Conservation (phyloP, 2,113 vertebrate species). For the Emberiza fucata region DNA sequence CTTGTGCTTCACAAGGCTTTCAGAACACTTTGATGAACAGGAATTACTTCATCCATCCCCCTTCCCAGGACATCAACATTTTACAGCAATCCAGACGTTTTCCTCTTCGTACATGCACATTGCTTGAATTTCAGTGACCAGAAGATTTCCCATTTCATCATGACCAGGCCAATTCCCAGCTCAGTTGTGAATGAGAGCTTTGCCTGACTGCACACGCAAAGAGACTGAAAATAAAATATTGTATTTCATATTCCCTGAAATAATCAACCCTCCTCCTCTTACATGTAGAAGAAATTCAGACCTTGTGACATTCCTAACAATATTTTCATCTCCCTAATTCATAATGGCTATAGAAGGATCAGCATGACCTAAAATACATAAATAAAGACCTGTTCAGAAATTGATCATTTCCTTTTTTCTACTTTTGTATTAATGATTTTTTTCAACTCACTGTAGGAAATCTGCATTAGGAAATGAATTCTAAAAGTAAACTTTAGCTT, state of each 20-base stretch:
- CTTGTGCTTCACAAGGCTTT: background rate
- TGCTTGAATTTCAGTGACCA: background rate
- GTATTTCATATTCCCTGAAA: background rate
- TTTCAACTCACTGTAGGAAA: background rate
- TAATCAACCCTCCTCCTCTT: background rate
- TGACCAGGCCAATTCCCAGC: background rate
- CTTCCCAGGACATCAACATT: background rate
- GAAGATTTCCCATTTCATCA: background rate
- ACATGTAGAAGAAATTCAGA: background rate
- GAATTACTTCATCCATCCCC: background rate
- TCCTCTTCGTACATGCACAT: rapidly evolving
- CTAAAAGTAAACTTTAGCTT: background rate
- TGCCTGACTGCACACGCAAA: background rate
- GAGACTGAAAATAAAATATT: background rate
- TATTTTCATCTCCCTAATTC: background rate
- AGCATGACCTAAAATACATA: background rate
- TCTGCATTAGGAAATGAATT: background rate
- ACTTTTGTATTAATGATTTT: background rate
- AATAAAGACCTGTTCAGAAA: background rate
- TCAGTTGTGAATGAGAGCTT: background rate
- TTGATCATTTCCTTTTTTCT: background rate
- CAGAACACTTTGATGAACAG: background rate
- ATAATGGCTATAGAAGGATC: background rate
- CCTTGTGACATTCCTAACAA: background rate
- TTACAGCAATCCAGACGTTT: background rate